Base-by-base conservation (phyloP, 2,888 invertebrate species). In the Heliconius cydno region DNA sequence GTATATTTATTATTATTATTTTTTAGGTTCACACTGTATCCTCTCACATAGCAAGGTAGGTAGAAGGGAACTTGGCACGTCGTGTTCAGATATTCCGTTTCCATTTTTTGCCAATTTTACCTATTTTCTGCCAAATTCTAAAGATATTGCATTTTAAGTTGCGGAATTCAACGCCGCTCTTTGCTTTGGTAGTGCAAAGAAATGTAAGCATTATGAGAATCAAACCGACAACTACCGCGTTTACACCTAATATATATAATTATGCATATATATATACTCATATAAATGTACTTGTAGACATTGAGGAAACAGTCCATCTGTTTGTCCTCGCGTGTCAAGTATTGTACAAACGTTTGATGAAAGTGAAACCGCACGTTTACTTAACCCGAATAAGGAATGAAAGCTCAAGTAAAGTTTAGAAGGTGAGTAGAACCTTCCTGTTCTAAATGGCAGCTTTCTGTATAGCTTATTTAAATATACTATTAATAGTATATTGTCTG, bases 311-410 rank as follows among this genome's bases (percentile, higher is more conserved):
- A 73, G 73, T 60, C 73, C 34, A 73, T 72, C 72, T 73, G 75
- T 75, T 80, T 77, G 70, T 75, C 76, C 68, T 78, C 82, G 80
- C 81, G 83, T 83, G 82, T 84, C 83, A 82, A 83, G 82, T 60
- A 80, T 79, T 84, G 80, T 52, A 76, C 81, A 81, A 85, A 84
- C 84, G 82, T 86, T 85, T 84, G 81, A 65, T 83, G 84, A 85
- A 86, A 86, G 86, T 83, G 86, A 86, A 86, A 86, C 82, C 81
- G 81, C 84, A 84, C 85, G 83, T 86, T 86, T 83, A 83, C 75
- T 79, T 84, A 86, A 83, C 84, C 86, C 84, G 83, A 84, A 86
- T 85, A 84, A 85, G 85, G 85, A 85, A 82, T 83, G 86, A 86
- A 86, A 85, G 86, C 83, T 84, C 63, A 77, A 70, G 79, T 78